phyloP scores from a whole-genome alignment of 1,140 invertebrate genomes.

The Mizuhopecten yessoensis region DNA sequence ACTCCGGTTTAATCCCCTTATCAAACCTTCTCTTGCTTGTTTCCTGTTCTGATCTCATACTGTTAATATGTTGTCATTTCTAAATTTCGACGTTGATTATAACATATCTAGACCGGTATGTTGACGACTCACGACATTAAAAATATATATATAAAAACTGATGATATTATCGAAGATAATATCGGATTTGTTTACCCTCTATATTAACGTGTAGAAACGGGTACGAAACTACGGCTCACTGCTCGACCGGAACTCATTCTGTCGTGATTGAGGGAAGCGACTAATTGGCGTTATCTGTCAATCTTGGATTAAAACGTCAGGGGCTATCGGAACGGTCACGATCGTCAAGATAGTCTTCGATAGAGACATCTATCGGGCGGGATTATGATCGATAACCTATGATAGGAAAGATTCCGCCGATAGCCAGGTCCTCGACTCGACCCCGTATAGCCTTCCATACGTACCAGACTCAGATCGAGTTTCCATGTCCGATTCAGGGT shows the following conservation, averaged over 20 bases:
- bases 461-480: neutral
- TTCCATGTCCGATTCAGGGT: neutral
- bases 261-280: neutral
- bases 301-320: constrained; percentile 1
- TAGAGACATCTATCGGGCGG: constrained; percentile 1
- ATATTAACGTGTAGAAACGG: neutral
- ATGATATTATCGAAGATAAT: neutral
- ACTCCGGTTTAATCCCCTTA: too few species aligned
- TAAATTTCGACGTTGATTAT: neutral
- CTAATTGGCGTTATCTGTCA: constrained; percentile 12
- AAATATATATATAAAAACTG: neutral
- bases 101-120: neutral
- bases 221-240: constrained; percentile 19
- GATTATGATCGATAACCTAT: neutral
- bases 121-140: neutral
- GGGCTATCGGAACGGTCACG: constrained; percentile 21
- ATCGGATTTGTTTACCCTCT: neutral
- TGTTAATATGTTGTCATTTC: too few species aligned
- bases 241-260: neutral
- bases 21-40: too few species aligned
- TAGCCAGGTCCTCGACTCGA: neutral
- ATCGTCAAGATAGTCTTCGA: neutral
- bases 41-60: too few species aligned
- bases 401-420: neutral
- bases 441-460: neutral